Evolutionary conservation across 2,888 invertebrate genomes (phyloP).

Genomic region (Holacanthella duospinosa): DNA sequence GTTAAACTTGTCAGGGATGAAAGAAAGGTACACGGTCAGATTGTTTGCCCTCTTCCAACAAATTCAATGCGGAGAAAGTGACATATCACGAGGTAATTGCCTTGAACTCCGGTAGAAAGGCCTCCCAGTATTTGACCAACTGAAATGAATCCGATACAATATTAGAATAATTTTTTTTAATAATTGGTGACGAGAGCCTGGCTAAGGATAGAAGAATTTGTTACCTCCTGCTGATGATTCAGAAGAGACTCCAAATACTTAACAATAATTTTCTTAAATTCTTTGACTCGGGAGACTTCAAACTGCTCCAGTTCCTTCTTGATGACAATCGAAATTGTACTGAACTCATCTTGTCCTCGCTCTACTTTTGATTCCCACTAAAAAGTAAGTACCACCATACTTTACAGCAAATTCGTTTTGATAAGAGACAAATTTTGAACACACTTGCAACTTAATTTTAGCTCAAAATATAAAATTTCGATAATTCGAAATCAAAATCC

Average conservation of each 20-base stretch:
- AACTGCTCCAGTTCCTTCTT: slow-evolving; percentile 88
- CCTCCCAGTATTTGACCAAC: slow-evolving; percentile 90
- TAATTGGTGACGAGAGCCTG: background rate
- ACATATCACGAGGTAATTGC: slow-evolving; percentile 44
- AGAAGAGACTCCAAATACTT: slow-evolving; percentile 88
- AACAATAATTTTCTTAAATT: slow-evolving; percentile 80
- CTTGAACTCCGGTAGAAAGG: slow-evolving; percentile 88
- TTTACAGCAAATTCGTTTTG: background rate
- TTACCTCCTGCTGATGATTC: slow-evolving; percentile 88
- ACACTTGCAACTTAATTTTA: too few relatives aligned
- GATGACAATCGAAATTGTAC: slow-evolving; percentile 85
- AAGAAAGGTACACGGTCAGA: too few relatives aligned
- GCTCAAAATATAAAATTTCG: too few relatives aligned
- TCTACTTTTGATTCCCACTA: slow-evolving; percentile 96
- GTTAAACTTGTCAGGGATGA: too few relatives aligned
- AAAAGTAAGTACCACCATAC: background rate
- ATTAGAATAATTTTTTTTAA: slow-evolving; percentile 1
- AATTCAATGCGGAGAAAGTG: too few relatives aligned
- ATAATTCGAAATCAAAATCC: too few relatives aligned
- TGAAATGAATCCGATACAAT: slow-evolving; percentile 43
- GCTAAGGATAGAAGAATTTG: background rate
- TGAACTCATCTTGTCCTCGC: slow-evolving; percentile 89
- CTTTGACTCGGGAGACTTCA: slow-evolving; percentile 73
- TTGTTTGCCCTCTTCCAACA: too few relatives aligned
- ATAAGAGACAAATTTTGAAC: background rate